These are phyloP conservation scores for Spinus pinus DNA, from an alignment of 2,797 vertebrate genomes.

Conservation along the genomic window DNA sequence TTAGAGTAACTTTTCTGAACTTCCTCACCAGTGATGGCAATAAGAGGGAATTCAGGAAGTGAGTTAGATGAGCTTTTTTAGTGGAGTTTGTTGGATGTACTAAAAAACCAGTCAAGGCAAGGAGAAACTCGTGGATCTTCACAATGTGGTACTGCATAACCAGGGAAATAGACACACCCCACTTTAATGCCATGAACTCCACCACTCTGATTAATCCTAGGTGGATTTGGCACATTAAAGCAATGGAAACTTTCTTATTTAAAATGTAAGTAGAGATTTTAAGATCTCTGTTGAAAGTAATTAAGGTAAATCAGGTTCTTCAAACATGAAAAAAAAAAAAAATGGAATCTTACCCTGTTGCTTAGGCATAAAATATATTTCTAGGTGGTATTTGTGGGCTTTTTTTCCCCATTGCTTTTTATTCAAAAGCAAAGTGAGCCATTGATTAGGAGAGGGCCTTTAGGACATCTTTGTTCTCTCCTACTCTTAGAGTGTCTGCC, in stretches of 20 bases:
- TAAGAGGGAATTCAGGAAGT: neutral
- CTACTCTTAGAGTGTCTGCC: neutral
- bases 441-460: neutral
- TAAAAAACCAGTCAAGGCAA: neutral
- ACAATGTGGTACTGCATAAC: neutral
- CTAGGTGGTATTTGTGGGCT: fast-evolving
- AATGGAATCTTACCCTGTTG: neutral
- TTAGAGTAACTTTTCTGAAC: neutral
- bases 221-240: neutral
- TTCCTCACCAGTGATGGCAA: neutral
- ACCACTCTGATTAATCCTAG: neutral
- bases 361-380: neutral
- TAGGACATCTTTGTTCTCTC: neutral
- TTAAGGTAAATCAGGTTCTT: neutral
- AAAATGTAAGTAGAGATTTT: neutral
- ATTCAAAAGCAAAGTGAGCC: neutral
- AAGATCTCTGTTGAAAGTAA: neutral
- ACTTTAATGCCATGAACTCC: neutral
- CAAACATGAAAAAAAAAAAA: neutral
- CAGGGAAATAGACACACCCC: neutral
- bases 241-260: neutral
- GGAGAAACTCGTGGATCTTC: neutral
- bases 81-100: neutral
- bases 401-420: neutral
- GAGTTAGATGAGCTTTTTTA: neutral